A percentile compares a stretch with the other conserved stretches of the same genome.
These are phyloP conservation scores for Rhagonycha lutea DNA, from an alignment of 2,888 invertebrate species.

Conservation along the genomic window DNA sequence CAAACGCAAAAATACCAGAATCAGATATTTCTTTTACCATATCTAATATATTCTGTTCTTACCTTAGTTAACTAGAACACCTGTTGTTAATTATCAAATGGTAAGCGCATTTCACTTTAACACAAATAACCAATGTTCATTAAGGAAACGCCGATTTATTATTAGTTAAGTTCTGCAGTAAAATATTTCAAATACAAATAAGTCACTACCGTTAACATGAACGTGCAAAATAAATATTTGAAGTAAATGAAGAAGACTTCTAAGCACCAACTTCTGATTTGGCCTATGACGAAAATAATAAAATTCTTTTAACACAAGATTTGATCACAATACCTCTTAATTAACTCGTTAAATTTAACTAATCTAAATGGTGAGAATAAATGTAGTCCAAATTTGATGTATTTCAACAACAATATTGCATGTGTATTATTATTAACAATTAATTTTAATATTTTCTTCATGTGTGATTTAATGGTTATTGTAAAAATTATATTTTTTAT, in stretches of 20 bases:
- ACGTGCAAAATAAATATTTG: slow-evolving; percentile 31
- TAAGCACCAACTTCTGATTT: slow-evolving; percentile 8
- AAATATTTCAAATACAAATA: slow-evolving; percentile 34
- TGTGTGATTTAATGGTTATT: neutral
- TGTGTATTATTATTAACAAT: neutral
- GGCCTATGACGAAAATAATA: slow-evolving; percentile 6
- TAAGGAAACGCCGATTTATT: slow-evolving; percentile 13
- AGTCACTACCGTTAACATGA: slow-evolving; percentile 28
- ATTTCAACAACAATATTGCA: slow-evolving; percentile 25
- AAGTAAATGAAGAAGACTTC: slow-evolving; percentile 34
- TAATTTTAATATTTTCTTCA: slow-evolving; percentile 17
- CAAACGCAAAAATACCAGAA: neutral
- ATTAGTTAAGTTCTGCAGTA: slow-evolving; percentile 14
- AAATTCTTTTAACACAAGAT: neutral
- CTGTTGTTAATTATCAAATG: slow-evolving; percentile 35
- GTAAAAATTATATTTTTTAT: slow-evolving; percentile 1
- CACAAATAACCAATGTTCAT: slow-evolving; percentile 30
- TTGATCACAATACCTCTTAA: slow-evolving; percentile 8
- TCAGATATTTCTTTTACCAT: neutral
- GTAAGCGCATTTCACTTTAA: slow-evolving; percentile 39
- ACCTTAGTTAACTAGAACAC: slow-evolving; percentile 37
- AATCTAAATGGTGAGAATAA: slow-evolving; percentile 38
- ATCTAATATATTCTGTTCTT: slow-evolving; percentile 14
- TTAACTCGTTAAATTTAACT: slow-evolving; percentile 32
- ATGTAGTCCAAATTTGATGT: slow-evolving; percentile 36